Percentiles rank a stretch among this genome's conserved stretches.
Evolutionary conservation across 2,797 vertebrate genomes (phyloP).

Genomic region (Peromyscus attwateri): DNA sequence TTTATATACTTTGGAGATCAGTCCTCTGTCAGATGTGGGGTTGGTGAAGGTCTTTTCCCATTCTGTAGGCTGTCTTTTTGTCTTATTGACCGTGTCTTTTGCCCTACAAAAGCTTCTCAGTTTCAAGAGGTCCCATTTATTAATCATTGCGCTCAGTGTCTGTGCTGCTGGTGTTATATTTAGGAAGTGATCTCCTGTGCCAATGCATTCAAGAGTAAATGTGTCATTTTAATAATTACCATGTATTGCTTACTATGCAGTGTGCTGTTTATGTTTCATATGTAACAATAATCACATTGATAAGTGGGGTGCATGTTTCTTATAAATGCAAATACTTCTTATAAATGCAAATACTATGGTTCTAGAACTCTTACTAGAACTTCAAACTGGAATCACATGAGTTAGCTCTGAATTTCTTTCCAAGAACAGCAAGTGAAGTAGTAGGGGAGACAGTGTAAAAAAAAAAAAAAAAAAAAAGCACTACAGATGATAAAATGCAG

Average conservation of each 20-base stretch:
- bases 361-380: conserved; percentile 3
- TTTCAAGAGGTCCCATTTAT: too few relatives aligned
- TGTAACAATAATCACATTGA: neutral
- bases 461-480: neutral
- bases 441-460: neutral
- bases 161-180: too few relatives aligned
- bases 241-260: neutral
- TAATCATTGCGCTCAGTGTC: too few relatives aligned
- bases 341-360: neutral
- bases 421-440: neutral
- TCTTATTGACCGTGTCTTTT: too few relatives aligned
- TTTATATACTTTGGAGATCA: too few relatives aligned
- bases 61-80: too few relatives aligned
- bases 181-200: too few relatives aligned
- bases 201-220: too few relatives aligned
- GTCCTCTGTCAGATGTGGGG: too few relatives aligned
- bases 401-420: conserved; percentile 25
- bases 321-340: neutral
- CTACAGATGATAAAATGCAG: neutral
- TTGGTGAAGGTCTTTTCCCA: too few relatives aligned
- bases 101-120: too few relatives aligned
- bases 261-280: neutral
- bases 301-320: neutral
- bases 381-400: neutral
- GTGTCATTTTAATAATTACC: neutral